A percentile compares a stretch with the other conserved stretches of the same genome.
Conservation (phyloP, 2,113 vertebrate genomes). For the Tachysurus fulvidraco region DNA sequence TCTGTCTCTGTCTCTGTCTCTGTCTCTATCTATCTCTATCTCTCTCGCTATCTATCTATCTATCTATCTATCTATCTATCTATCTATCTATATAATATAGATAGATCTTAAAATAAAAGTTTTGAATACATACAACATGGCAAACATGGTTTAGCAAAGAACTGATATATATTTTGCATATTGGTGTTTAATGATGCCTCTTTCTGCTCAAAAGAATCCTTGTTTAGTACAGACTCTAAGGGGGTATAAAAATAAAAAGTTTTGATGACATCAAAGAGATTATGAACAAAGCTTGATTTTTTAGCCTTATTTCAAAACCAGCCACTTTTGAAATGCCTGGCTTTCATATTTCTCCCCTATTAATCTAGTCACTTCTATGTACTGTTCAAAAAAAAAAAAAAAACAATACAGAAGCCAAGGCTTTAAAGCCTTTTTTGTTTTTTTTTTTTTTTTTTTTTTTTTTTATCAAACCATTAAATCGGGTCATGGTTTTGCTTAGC, state of each 20-base stretch:
- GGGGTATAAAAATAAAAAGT: constrained; percentile 39
- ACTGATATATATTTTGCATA: not conserved
- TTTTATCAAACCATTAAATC: constrained; percentile 55
- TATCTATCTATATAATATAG: not conserved
- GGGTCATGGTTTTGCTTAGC: constrained; percentile 43
- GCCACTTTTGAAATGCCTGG: constrained; percentile 50
- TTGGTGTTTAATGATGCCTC: not conserved
- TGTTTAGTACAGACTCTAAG: constrained; percentile 20
- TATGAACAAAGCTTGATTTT: constrained; percentile 57
- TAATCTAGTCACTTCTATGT: constrained; percentile 56
- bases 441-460: not conserved
- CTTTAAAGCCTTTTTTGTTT: constrained; percentile 52
- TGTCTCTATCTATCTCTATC: not conserved
- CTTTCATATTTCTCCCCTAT: constrained; percentile 56
- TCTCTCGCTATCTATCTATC: not conserved
- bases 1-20: not conserved
- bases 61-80: not conserved
- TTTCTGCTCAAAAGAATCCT: not conserved
- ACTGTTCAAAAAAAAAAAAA: constrained; percentile 53
- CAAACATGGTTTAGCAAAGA: not conserved
- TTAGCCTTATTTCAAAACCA: constrained; percentile 39
- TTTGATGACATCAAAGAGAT: constrained; percentile 53
- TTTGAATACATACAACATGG: too few relatives aligned
- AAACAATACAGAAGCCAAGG: constrained; percentile 49
- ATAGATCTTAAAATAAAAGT: too few relatives aligned